phyloP scores from a whole-genome alignment of 2,113 vertebrate genomes.

The Seriola rivoliana region DNA sequence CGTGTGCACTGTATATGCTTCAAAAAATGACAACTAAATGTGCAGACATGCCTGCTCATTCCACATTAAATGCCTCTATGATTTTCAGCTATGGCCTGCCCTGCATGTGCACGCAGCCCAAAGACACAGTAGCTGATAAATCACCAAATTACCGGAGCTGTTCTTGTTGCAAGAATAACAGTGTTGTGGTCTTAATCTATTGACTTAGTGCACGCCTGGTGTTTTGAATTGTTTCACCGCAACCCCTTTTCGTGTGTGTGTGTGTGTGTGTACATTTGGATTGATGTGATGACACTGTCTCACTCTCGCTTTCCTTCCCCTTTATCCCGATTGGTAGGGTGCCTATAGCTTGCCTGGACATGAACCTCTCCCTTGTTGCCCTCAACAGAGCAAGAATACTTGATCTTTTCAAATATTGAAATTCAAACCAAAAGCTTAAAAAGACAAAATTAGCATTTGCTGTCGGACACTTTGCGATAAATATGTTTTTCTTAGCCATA shows the following conservation, averaged over 20 bases:
- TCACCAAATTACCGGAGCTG: slow-evolving; percentile 29
- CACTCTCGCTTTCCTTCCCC: slow-evolving; percentile 57
- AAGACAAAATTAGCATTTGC: slow-evolving; percentile 13
- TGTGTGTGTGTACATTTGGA: slow-evolving; percentile 49
- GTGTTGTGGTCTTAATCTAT: slow-evolving; percentile 63
- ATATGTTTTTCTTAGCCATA: neutral
- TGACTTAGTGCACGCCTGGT: slow-evolving; percentile 63
- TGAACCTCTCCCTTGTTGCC: slow-evolving; percentile 45
- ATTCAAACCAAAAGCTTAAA: slow-evolving; percentile 6
- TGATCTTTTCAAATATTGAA: slow-evolving; percentile 18
- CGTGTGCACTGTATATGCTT: slow-evolving; percentile 33
- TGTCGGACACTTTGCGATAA: neutral
- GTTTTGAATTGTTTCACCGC: slow-evolving; percentile 56
- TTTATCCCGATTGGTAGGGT: slow-evolving; percentile 53
- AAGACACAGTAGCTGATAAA: slow-evolving; percentile 69
- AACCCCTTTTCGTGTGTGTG: slow-evolving; percentile 30
- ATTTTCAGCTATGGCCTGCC: slow-evolving; percentile 64
- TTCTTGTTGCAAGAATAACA: slow-evolving; percentile 63
- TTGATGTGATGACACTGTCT: slow-evolving; percentile 58
- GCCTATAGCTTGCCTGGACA: slow-evolving; percentile 69
- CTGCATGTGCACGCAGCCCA: slow-evolving; percentile 52
- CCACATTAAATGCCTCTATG: slow-evolving; percentile 73
- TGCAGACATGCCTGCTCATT: slow-evolving; percentile 74
- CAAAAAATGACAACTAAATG: slow-evolving; percentile 54
- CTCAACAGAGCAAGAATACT: slow-evolving; percentile 37